Conservation (phyloP, 2,113 vertebrate species). For the Heliornis fulica region DNA sequence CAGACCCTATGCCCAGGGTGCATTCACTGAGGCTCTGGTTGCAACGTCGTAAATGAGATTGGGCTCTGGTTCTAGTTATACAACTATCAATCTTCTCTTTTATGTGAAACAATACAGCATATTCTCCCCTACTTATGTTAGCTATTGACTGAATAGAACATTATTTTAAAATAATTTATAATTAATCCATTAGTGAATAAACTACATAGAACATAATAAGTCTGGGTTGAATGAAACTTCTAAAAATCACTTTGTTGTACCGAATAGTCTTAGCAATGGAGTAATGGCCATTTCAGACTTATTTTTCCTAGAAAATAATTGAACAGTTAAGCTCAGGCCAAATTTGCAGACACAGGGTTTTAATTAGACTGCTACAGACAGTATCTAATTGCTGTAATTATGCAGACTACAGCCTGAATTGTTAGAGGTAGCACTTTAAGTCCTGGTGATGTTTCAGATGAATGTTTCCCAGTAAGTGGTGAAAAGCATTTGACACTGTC, state of each 20-base stretch:
- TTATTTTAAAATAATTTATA: not conserved
- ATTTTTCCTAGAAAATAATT: not conserved
- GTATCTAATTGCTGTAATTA: not conserved
- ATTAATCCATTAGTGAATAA: not conserved
- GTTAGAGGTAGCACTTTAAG: not conserved
- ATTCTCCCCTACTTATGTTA: not conserved
- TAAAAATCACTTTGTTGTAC: not conserved
- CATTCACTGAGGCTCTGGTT: not conserved
- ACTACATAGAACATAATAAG: not conserved
- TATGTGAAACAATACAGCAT: not conserved
- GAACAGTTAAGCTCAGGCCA: not conserved
- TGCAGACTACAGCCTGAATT: not conserved
- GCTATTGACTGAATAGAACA: not conserved
- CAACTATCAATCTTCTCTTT: not conserved
- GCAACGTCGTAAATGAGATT: rapidly evolving
- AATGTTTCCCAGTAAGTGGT: not conserved
- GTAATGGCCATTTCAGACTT: not conserved
- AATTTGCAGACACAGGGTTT: not conserved
- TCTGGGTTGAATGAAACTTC: not conserved
- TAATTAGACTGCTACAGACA: not conserved
- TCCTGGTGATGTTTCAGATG: not conserved
- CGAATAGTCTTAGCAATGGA: not conserved
- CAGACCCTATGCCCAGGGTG: not conserved
- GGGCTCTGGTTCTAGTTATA: not conserved
- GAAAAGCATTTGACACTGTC: too few species aligned